Percentiles rank a stretch among this genome's conserved stretches.
These are phyloP conservation scores for Macropodus opercularis DNA, from an alignment of 2,797 vertebrate genomes.

Conservation along the genomic window DNA sequence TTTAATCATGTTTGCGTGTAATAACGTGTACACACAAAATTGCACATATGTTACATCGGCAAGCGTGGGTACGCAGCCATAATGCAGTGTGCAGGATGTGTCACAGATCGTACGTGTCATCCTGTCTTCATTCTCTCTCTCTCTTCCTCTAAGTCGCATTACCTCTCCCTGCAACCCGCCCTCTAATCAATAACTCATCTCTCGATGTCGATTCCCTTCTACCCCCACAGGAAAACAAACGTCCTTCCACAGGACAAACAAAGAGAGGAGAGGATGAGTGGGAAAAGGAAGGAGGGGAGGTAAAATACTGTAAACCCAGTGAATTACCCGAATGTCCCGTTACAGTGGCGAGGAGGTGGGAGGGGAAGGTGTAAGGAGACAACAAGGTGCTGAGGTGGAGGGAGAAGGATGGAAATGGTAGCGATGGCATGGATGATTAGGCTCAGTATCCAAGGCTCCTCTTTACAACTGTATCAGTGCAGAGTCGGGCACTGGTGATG, in stretches of 20 bases:
- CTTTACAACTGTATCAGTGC: constrained; percentile 74
- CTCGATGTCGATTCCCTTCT: constrained; percentile 75
- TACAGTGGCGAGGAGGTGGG: constrained; percentile 21
- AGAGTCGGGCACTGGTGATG: constrained; percentile 24
- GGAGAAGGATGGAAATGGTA: constrained; percentile 63
- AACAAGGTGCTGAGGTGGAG: constrained; percentile 27
- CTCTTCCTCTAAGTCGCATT: constrained; percentile 48
- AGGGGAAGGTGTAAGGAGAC: constrained; percentile 27
- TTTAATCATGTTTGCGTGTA: constrained; percentile 37
- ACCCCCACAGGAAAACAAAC: constrained; percentile 80
- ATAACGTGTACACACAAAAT: constrained; percentile 4
- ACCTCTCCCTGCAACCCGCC: constrained; percentile 65
- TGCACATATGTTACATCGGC: constrained; percentile 38
- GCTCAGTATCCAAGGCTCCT: constrained; percentile 79
- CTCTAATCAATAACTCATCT: constrained; percentile 84
- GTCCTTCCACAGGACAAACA: constrained; percentile 83
- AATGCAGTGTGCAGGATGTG: constrained; percentile 56
- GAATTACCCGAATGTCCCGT: constrained; percentile 58
- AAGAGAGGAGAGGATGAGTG: constrained; percentile 33
- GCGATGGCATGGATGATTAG: constrained; percentile 77
- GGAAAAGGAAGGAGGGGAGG: constrained; percentile 4
- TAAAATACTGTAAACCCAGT: constrained; percentile 58
- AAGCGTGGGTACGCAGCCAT: constrained; percentile 23
- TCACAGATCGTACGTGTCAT: constrained; percentile 58
- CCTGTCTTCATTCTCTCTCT: constrained; percentile 46